Conservation (phyloP, 2,888 invertebrate genomes). For the Trilocha varians region DNA sequence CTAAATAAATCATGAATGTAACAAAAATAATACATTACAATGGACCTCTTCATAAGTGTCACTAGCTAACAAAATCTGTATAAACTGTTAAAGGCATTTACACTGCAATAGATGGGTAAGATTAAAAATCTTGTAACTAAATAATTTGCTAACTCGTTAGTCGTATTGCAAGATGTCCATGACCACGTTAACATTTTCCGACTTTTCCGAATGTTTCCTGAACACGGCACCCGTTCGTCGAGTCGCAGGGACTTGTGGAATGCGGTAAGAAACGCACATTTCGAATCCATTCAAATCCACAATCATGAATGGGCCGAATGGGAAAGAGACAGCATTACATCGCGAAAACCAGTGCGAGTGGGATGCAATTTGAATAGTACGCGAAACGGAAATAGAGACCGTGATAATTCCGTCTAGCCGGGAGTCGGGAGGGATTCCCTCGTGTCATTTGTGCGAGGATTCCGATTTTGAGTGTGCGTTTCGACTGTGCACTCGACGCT, state of each 20-base stretch:
- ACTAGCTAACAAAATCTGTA: too few relatives aligned
- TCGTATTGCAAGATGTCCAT: too few relatives aligned
- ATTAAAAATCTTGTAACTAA: too few relatives aligned
- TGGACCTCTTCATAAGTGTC: conserved; percentile 26
- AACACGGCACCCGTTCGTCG: conserved; percentile 17
- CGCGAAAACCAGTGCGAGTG: conserved; percentile 31
- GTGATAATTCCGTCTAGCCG: conserved; percentile 72
- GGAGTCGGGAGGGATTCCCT: conserved; percentile 71
- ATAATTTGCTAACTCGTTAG: too few relatives aligned
- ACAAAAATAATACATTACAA: conserved; percentile 35
- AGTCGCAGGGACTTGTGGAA: conserved; percentile 36
- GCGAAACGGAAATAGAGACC: conserved; percentile 71
- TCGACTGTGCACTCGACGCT: conserved; percentile 30
- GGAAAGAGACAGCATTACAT: conserved; percentile 48
- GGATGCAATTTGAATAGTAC: conserved; percentile 66
- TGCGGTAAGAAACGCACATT: conserved; percentile 49
- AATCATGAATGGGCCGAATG: conserved; percentile 69
- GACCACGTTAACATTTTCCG: too few relatives aligned
- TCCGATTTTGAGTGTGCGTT: conserved; percentile 58
- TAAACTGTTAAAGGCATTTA: too few relatives aligned
- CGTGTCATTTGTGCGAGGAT: conserved; percentile 68
- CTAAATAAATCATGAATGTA: too few relatives aligned
- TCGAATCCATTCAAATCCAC: conserved; percentile 64
- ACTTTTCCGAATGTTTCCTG: conserved; percentile 6
- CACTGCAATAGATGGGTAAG: too few relatives aligned